phyloP scores from a whole-genome alignment of 2,113 vertebrate genomes.

The Calyptommatus sinebrachiatus region DNA sequence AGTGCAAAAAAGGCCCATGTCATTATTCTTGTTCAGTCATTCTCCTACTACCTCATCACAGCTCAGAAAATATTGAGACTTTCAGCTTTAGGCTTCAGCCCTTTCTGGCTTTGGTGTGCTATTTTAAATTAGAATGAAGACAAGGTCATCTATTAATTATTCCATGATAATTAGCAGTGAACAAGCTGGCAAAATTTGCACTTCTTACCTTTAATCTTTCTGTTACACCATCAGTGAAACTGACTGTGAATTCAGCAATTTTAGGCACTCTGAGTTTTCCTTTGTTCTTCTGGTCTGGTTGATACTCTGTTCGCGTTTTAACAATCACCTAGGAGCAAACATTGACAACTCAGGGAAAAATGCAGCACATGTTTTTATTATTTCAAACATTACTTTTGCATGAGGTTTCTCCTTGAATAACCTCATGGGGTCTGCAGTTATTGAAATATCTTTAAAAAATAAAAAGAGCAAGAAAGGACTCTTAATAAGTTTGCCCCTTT shows the following conservation, averaged over 20 bases:
- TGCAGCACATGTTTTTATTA: not conserved
- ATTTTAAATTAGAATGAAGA: constrained; percentile 35
- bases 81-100: not conserved
- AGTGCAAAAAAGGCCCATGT: not conserved
- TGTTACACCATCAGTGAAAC: constrained; percentile 87
- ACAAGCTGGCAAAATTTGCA: constrained; percentile 35
- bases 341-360: constrained; percentile 28
- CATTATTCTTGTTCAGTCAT: not conserved
- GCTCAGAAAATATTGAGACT: not conserved
- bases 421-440: not conserved
- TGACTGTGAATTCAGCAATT: constrained; percentile 98
- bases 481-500: not conserved
- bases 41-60: not conserved
- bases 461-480: not conserved
- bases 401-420: not conserved
- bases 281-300: constrained; percentile 95
- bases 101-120: constrained; percentile 16
- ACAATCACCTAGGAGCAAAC: constrained; percentile 88
- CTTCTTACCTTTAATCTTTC: constrained; percentile 85
- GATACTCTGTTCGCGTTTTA: constrained; percentile 95
- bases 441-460: not conserved
- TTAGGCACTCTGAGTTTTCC: constrained; percentile 93
- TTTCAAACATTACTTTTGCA: constrained; percentile 8
- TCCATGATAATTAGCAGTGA: constrained; percentile 32
- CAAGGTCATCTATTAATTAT: constrained; percentile 41